Evolutionary conservation across 2,113 vertebrate genomes (phyloP), one percentile per base, ranked within the genome.

Genomic region (Otocyon megalotis): DNA sequence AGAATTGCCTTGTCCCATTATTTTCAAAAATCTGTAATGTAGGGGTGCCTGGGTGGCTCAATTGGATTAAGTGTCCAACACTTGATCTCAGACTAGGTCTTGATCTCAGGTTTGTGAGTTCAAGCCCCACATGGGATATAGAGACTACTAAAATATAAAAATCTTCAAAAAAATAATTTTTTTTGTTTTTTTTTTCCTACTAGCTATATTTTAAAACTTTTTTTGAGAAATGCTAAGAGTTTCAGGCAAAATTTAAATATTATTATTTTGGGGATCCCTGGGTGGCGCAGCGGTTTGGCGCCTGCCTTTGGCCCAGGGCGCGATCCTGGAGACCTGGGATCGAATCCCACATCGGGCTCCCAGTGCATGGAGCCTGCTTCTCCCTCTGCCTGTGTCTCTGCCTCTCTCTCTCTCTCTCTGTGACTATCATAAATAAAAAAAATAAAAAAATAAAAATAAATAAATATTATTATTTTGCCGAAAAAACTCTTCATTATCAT

Each of bases 221-320:
- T 92, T 80, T 67, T 0, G 3, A 90, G 88, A 67, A 54, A 3
- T n/a, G 37, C 80, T 14, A 48, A 37, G 65, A 53, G 2, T 94
- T 79, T 93, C 37, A 92, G 69, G 63, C 3, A 81, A 58, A 80
- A 82, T 53, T 56, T 54, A 92, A 95, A 30, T 58, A 37, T 87
- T 60, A 37, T 26, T 16, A 93, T 92, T 96, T 95, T 95, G 17
- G n/a, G n/a, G n/a, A n/a, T n/a, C n/a, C n/a, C n/a, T n/a, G n/a
- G n/a, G n/a, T n/a, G n/a, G n/a, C n/a, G n/a, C n/a, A n/a, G n/a
- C n/a, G n/a, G n/a, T n/a, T n/a, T n/a, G n/a, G n/a, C n/a, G n/a
- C n/a, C n/a, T n/a, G n/a, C n/a, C n/a, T n/a, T n/a, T n/a, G n/a
- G n/a, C n/a, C n/a, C n/a, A n/a, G n/a, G n/a, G n/a, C n/a, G n/a